phyloP scores from a whole-genome alignment of 2,888 invertebrate genomes.

The Apotomis betuletana region DNA sequence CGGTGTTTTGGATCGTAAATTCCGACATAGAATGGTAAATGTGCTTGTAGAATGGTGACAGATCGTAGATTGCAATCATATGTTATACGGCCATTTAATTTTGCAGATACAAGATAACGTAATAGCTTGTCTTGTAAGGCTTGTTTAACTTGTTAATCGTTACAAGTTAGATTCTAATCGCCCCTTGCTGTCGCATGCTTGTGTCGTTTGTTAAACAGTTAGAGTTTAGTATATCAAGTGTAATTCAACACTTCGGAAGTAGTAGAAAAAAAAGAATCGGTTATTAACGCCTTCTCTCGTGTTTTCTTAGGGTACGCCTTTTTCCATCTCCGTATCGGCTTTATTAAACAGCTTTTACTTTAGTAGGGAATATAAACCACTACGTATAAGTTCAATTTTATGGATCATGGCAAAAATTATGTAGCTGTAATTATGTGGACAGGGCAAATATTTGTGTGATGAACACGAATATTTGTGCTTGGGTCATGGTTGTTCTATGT shows the following conservation, averaged over 20 bases:
- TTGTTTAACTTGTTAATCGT: slow-evolving; percentile 79
- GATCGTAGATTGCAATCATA: slow-evolving; percentile 68
- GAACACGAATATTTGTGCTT: too few relatives aligned
- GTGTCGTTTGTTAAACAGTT: background rate
- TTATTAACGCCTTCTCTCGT: too few relatives aligned
- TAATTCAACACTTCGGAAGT: background rate
- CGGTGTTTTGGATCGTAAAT: slow-evolving; percentile 66
- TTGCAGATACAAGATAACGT: slow-evolving; percentile 45
- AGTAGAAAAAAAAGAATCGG: too few relatives aligned
- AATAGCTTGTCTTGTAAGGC: slow-evolving; percentile 62
- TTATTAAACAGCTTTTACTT: too few relatives aligned
- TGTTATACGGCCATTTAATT: slow-evolving; percentile 42
- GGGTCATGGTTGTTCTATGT: too few relatives aligned
- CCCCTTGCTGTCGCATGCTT: slow-evolving; percentile 49
- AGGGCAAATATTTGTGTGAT: too few relatives aligned
- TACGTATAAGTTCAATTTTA: too few relatives aligned
- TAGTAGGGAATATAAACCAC: too few relatives aligned
- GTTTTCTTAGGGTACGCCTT: too few relatives aligned
- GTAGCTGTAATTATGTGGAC: too few relatives aligned
- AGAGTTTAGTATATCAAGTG: background rate
- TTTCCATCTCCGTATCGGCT: too few relatives aligned
- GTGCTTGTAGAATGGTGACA: slow-evolving; percentile 49
- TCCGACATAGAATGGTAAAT: slow-evolving; percentile 54
- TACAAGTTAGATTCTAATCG: slow-evolving; percentile 67
- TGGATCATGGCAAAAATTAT: too few relatives aligned